phyloP scores from a whole-genome alignment of 2,888 invertebrate genomes.

The Dynastes grantii region DNA sequence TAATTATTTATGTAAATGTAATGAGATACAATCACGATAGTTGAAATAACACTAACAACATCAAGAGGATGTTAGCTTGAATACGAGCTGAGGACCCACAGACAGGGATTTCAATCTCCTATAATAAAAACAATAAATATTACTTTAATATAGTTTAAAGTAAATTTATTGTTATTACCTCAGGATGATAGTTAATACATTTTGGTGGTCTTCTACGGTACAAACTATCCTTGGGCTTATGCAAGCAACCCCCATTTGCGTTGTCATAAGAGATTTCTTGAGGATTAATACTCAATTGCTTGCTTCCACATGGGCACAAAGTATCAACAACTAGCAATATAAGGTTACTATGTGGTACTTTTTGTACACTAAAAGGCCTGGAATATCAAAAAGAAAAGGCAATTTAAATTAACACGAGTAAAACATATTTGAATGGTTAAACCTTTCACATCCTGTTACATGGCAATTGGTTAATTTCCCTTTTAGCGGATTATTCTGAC shows the following conservation, averaged over 20 bases:
- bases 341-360: constrained; percentile 91
- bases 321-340: constrained; percentile 92
- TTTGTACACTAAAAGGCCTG: constrained; percentile 93
- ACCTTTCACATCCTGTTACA: constrained; percentile 90
- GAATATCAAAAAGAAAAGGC: constrained; percentile 56
- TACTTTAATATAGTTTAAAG: constrained; percentile 1
- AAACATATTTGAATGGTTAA: background rate
- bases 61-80: constrained; percentile 55
- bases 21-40: constrained; percentile 59
- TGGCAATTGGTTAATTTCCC: constrained; percentile 92
- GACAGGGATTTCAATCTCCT: constrained; percentile 80
- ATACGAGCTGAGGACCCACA: constrained; percentile 72
- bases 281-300: constrained; percentile 87
- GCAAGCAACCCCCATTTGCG: constrained; percentile 72
- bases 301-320: constrained; percentile 89
- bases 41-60: constrained; percentile 57
- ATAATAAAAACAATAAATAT: constrained; percentile 58
- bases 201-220: constrained; percentile 83
- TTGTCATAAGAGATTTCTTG: constrained; percentile 77
- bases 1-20: constrained; percentile 23
- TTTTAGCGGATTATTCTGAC: constrained; percentile 87
- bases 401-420: constrained; percentile 55
- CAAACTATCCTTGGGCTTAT: constrained; percentile 77
- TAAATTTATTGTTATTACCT: constrained; percentile 71
- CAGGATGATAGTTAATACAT: constrained; percentile 92